Base-by-base conservation (phyloP, 2,888 invertebrate species). In the Sminthurides aquaticus region DNA sequence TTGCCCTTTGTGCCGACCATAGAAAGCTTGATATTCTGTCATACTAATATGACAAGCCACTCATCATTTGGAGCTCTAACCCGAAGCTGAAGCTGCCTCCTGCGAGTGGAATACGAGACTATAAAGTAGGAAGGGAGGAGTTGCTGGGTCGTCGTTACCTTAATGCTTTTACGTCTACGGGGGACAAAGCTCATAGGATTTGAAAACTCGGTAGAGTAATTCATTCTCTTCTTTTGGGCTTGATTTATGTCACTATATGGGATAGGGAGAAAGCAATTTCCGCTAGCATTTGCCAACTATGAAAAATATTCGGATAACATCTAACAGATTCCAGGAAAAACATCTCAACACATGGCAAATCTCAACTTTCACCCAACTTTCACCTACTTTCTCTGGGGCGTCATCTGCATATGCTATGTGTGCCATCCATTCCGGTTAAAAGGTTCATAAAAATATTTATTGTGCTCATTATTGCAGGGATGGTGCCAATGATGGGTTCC, bases 401-500 rank as follows among this genome's bases (percentile, higher is more conserved):
- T n/a, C n/a, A n/a, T n/a, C n/a, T n/a, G n/a, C n/a, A n/a, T n/a
- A n/a, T n/a, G n/a, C n/a, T n/a, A n/a, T n/a, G n/a, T n/a, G n/a
- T n/a, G n/a, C n/a, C n/a, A n/a, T n/a, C n/a, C n/a, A n/a, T n/a
- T n/a, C n/a, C n/a, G n/a, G n/a, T n/a, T n/a, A n/a, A n/a, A n/a
- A n/a, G n/a, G n/a, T n/a, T n/a, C n/a, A n/a, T n/a, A n/a, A n/a
- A n/a, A n/a, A n/a, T n/a, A n/a, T 34, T 5, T 34, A 34, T 11
- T 34, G 5, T 34, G 3, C n/a, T 60, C 3, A 3, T 3, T 22
- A 18, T 63, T 60, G 28, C 54, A 76, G 76, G 58, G 75, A 75
- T 57, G 76, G 76, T 18, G 75, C 75, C 8, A 76, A 76, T 64
- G 75, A 75, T 56, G 79, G 78, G n/a, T 78, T 79, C 64, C 79